phyloP scores from a whole-genome alignment of 2,113 vertebrate genomes.

The Laterallus jamaicensis region DNA sequence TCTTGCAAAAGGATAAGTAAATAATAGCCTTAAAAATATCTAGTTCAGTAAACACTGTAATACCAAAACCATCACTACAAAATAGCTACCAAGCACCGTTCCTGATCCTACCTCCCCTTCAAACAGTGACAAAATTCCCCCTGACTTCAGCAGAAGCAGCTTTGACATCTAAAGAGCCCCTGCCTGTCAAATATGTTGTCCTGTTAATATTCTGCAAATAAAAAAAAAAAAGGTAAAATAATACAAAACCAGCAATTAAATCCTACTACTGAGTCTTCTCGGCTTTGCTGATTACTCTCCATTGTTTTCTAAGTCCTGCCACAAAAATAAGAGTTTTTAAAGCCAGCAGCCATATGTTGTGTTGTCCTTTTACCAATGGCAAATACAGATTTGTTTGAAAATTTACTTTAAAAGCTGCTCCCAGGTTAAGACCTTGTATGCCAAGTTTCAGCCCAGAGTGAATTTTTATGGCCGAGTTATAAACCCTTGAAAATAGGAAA shows the following conservation, averaged over 20 bases:
- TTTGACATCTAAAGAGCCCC: background rate
- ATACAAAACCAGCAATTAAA: background rate
- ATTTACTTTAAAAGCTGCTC: constrained; percentile 65
- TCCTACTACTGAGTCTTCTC: background rate
- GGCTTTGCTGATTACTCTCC: background rate
- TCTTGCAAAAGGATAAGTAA: background rate
- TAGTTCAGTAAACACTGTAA: background rate
- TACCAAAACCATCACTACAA: background rate
- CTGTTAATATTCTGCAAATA: background rate
- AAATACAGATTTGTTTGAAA: constrained; percentile 66
- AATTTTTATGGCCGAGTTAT: constrained; percentile 78
- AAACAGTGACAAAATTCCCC: background rate
- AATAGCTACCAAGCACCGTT: background rate
- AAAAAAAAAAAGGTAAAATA: background rate
- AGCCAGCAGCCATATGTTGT: background rate
- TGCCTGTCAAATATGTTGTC: background rate
- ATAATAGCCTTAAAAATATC: background rate
- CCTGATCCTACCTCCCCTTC: background rate
- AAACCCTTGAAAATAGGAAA: constrained; percentile 85
- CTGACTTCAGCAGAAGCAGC: background rate
- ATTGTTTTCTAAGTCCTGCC: background rate
- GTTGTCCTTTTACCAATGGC: constrained; percentile 10
- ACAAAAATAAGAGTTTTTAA: background rate
- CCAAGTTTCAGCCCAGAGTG: constrained; percentile 74
- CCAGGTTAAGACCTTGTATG: constrained; percentile 75